Conservation (phyloP, 1,140 invertebrate species). For the Drosophila paulistorum region DNA sequence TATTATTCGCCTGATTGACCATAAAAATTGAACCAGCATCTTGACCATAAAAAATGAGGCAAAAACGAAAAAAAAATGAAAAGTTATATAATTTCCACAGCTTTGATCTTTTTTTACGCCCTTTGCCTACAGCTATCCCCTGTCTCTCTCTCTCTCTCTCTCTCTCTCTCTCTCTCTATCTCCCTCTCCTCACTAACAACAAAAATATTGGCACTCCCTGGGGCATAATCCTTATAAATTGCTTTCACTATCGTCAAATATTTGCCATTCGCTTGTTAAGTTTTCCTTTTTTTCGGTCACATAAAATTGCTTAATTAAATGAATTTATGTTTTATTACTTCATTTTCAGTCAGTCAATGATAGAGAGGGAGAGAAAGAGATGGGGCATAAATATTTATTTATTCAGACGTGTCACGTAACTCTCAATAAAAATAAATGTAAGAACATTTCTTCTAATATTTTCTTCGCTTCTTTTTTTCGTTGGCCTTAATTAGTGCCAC, state of each 20-base stretch:
- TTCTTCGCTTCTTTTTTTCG: background rate
- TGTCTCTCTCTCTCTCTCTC: background rate
- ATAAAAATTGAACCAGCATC: slow-evolving; percentile 60
- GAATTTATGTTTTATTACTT: slow-evolving; percentile 69
- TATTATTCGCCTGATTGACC: slow-evolving; percentile 74
- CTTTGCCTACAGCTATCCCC: background rate
- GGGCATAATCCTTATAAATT: slow-evolving; percentile 70
- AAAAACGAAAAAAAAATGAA: slow-evolving; percentile 36
- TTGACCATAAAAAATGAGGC: slow-evolving; percentile 55
- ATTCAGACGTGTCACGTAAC: slow-evolving; percentile 71
- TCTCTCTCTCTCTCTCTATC: background rate
- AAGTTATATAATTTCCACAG: slow-evolving; percentile 67
- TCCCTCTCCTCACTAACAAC: slow-evolving; percentile 34
- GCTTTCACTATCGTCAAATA: slow-evolving; percentile 61
- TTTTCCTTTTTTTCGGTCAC: slow-evolving; percentile 56
- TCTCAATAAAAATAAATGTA: slow-evolving; percentile 49
- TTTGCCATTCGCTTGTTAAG: slow-evolving; percentile 40
- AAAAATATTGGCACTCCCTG: slow-evolving; percentile 67
- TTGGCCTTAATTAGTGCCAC: slow-evolving; percentile 64
- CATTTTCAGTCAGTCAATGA: slow-evolving; percentile 64
- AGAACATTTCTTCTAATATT: slow-evolving; percentile 20
- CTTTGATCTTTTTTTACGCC: slow-evolving; percentile 57
- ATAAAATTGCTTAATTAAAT: slow-evolving; percentile 80
- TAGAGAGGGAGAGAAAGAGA: slow-evolving; percentile 21
- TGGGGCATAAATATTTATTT: slow-evolving; percentile 36